Evolutionary conservation across 2,113 vertebrate species (phyloP), one percentile per base, ranked within the genome.

Genomic region (Xenopus tropicalis): DNA sequence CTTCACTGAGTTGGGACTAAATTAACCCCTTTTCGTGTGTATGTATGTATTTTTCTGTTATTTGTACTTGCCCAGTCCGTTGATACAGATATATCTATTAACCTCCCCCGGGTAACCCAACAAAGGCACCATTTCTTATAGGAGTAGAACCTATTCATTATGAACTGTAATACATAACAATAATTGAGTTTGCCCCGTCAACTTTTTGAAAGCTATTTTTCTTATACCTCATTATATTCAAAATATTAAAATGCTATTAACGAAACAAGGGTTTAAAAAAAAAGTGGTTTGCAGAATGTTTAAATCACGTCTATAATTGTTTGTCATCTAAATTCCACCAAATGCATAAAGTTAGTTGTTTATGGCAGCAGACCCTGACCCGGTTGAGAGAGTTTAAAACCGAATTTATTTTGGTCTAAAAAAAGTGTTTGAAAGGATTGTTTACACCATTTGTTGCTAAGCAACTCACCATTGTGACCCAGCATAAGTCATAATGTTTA

Each of bases 1-100:
- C 69, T 68, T 78, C 65, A 56, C 46, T 51, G 69, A 44, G 44
- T 56, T 61, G 65, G 72, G 72, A 74, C 72, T 68, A 43, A 66
- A 78, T 79, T 78, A 81, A 78, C 70, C 59, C 72, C 24, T 73
- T 66, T 59, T 37, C 66, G 37, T 22, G 48, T 51, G 42, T 14
- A 14, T 13, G 12, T 48, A 1, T 13, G 1, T 21, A 51, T 48
- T 14, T 42, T 24, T 16, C 19, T 67, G 72, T 23, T 61, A 59
- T 72, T 54, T 64, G 70, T 64, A 46, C 48, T 52, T 72, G 61
- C 42, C 61, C 70, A 71, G 61, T 19, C 61, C 56, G 70, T 64
- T 66, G 62, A 74, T 74, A 58, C 56, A 74, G 72, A 59, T 44
- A 17, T 48, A 70, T 48, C 29, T 9, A 46, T 44, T 21, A 58